Conservation (phyloP, 53 echinoderm and acorn worm genomes). For the Patiria pectinifera region DNA sequence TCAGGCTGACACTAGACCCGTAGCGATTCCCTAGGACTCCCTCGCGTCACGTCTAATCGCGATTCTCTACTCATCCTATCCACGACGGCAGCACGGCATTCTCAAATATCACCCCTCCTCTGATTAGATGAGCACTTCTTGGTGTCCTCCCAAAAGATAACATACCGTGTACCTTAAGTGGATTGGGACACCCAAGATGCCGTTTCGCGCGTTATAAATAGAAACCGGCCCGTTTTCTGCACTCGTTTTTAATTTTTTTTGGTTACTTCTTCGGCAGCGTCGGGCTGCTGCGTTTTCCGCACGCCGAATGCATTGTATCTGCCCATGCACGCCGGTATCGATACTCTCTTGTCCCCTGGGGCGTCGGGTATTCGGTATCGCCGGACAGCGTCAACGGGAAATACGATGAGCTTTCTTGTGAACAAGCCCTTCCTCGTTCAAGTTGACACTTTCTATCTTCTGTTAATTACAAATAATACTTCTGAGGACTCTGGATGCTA, state of each 20-base stretch:
- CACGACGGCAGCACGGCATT: constrained; percentile 9
- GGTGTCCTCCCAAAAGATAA: constrained; percentile 43
- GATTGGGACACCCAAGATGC: constrained; percentile 48
- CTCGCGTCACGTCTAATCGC: constrained; percentile 16
- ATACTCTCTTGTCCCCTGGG: background rate
- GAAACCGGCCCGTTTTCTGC: constrained; percentile 3
- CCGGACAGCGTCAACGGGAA: background rate
- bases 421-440: background rate
- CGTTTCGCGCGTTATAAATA: constrained; percentile 41
- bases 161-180: constrained; percentile 44
- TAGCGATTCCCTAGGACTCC: background rate
- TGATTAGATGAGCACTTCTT: constrained; percentile 48
- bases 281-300: background rate
- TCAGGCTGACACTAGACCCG: constrained; percentile 14
- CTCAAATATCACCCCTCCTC: constrained; percentile 39
- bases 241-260: background rate
- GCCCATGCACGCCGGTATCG: constrained; percentile 1
- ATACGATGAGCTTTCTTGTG: background rate
- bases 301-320: constrained; percentile 11
- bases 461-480: background rate
- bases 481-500: background rate
- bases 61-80: background rate
- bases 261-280: background rate
- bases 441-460: background rate
- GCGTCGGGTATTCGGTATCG: constrained; percentile 42